phyloP scores from a whole-genome alignment of 1,140 invertebrate species.

The Melitaea cinxia region DNA sequence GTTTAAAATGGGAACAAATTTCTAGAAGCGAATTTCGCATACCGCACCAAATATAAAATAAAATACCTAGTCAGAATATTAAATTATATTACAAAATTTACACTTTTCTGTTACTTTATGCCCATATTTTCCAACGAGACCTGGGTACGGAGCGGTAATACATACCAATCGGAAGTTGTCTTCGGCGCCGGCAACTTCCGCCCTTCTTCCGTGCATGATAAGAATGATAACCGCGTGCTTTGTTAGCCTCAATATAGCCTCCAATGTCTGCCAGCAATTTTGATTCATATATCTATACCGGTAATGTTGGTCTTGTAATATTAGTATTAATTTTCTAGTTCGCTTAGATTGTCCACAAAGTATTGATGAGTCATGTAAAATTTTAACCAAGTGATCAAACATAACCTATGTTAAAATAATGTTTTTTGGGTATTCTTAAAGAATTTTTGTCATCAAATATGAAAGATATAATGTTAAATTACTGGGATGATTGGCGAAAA shows the following conservation, averaged over 20 bases:
- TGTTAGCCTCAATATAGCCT: constrained; percentile 5
- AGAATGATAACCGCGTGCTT: constrained; percentile 20
- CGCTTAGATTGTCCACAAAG: too few relatives aligned
- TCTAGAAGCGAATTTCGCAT: too few relatives aligned
- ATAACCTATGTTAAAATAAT: too few relatives aligned
- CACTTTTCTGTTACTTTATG: constrained; percentile 14
- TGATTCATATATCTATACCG: background rate
- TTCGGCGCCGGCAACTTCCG: constrained; percentile 18
- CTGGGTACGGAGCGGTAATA: constrained; percentile 26
- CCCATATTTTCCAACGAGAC: constrained; percentile 13
- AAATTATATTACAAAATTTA: constrained; percentile 6
- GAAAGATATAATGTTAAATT: too few relatives aligned
- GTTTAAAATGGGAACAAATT: too few relatives aligned
- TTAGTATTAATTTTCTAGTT: background rate
- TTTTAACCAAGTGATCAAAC: too few relatives aligned
- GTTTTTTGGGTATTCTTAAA: too few relatives aligned
- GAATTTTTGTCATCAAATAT: too few relatives aligned
- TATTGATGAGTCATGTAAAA: too few relatives aligned
- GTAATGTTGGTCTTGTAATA: constrained; percentile 10
- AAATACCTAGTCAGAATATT: background rate
- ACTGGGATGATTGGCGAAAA: too few relatives aligned
- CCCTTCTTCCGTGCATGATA: constrained; percentile 23
- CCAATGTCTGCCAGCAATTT: constrained; percentile 13
- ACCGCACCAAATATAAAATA: too few relatives aligned
- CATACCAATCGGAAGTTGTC: constrained; percentile 23